Base-by-base conservation (phyloP, 1,140 invertebrate genomes). In the Batillaria attramentaria region DNA sequence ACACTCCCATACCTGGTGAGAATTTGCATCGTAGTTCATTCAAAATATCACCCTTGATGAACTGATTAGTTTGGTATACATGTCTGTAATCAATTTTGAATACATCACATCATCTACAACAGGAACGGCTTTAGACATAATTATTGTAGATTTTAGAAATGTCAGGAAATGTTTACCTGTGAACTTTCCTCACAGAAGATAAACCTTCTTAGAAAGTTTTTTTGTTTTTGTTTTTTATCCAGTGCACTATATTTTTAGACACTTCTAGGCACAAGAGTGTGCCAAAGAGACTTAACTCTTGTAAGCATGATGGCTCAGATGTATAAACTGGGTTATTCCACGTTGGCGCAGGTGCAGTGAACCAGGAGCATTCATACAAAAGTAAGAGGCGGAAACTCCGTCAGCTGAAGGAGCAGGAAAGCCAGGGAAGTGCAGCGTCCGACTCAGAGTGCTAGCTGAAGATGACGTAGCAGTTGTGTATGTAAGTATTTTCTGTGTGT, bases 1-100 rank as follows among this genome's bases (percentile, higher is more conserved):
- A 97, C 80, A 95, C 96, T 69, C 96, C 96, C 74, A 84, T 88
- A 74, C 88, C 87, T 84, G 88, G 89, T 88, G 76, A 79, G 78
- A n/a, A n/a, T n/a, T 33, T 66, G 20, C 20, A 66, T 31, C 31
- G 65, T 10, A 28, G n/a, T n/a, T n/a, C n/a, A n/a, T n/a, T n/a
- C n/a, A n/a, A n/a, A n/a, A n/a, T n/a, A n/a, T n/a, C n/a, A n/a
- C n/a, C n/a, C n/a, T n/a, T n/a, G n/a, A n/a, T n/a, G n/a, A n/a
- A n/a, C n/a, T n/a, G n/a, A n/a, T n/a, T n/a, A n/a, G n/a, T n/a
- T n/a, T 37, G 20, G 66, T 69, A 0, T 24, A 13, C 37, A 41
- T 24, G 4, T 8, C n/a, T 69, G 35, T 33, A 10, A 39, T 1
- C 57, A 13, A 62, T n/a, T 18, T 13, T 18, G n/a, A 28, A 62